Percentiles rank a stretch among this genome's conserved stretches.
Conservation (phyloP, 2,888 invertebrate species). For the Ariolimax columbianus region DNA sequence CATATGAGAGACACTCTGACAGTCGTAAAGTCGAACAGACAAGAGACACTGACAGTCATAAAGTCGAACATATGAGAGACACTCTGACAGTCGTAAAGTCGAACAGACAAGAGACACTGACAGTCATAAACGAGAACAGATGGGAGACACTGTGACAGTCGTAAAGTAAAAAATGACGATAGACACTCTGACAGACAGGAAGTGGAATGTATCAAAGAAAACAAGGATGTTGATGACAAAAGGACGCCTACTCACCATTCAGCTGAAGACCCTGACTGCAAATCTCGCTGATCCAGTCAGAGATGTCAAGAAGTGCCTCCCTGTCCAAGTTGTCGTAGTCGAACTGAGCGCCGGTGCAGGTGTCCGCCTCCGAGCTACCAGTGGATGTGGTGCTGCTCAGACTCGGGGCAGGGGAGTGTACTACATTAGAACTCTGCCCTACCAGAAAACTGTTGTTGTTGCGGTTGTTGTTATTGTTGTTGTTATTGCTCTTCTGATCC, state of each 20-base stretch:
- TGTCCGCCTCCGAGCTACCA: conserved; percentile 40
- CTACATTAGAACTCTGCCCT: conserved; percentile 7
- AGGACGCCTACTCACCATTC: conserved; percentile 53
- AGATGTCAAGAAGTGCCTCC: conserved; percentile 53
- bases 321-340: conserved; percentile 49
- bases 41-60: too few relatives aligned
- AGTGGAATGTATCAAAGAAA: not conserved
- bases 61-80: too few relatives aligned
- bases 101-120: too few relatives aligned
- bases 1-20: too few relatives aligned
- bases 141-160: too few relatives aligned
- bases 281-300: conserved; percentile 56
- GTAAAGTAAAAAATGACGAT: too few relatives aligned
- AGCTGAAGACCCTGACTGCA: conserved; percentile 47
- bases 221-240: not conserved
- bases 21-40: too few relatives aligned
- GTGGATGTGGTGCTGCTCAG: conserved; percentile 47
- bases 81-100: too few relatives aligned
- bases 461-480: not conserved
- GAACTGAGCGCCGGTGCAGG: conserved; percentile 28
- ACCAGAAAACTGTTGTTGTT: not conserved
- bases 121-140: too few relatives aligned
- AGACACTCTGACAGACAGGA: not conserved
- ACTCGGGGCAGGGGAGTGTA: conserved; percentile 51
- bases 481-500: conserved; percentile 5